These are phyloP conservation scores for Syritta pipiens DNA, from an alignment of 2,888 invertebrate genomes.

Conservation along the genomic window DNA sequence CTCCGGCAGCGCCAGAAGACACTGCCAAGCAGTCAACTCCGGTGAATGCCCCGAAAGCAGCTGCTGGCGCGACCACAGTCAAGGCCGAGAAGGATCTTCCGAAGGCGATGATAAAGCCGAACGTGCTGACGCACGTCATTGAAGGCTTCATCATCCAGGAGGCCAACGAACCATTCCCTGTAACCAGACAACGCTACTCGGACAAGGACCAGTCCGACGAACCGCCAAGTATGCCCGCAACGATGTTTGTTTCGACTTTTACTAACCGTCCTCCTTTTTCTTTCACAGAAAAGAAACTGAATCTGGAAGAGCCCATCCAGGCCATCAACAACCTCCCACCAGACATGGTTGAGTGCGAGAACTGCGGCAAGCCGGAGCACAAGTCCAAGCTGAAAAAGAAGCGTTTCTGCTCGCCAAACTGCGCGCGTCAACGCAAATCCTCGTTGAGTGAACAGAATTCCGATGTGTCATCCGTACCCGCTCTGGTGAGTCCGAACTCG, in stretches of 20 bases:
- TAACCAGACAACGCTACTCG: conserved; percentile 83
- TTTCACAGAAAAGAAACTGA: conserved; percentile 75
- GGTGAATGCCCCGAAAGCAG: conserved; percentile 71
- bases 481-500: conserved; percentile 25
- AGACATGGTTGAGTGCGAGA: conserved; percentile 83
- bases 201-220: conserved; percentile 85
- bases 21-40: conserved; percentile 48
- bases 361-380: conserved; percentile 85
- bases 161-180: conserved; percentile 93
- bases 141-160: conserved; percentile 98
- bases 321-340: conserved; percentile 66
- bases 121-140: conserved; percentile 96
- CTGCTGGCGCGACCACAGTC: conserved; percentile 74
- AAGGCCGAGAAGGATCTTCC: conserved; percentile 81
- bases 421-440: conserved; percentile 81
- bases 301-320: conserved; percentile 72
- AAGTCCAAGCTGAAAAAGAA: conserved; percentile 86
- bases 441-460: conserved; percentile 68
- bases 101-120: conserved; percentile 96
- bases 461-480: conserved; percentile 41
- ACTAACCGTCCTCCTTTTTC: conserved; percentile 49
- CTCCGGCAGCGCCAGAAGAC: conserved; percentile 33
- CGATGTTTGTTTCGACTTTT: too few relatives aligned
- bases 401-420: conserved; percentile 87
- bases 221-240: conserved; percentile 90